These are phyloP conservation scores for Polypterus senegalus DNA, from an alignment of 2,113 vertebrate species.

Conservation along the genomic window DNA sequence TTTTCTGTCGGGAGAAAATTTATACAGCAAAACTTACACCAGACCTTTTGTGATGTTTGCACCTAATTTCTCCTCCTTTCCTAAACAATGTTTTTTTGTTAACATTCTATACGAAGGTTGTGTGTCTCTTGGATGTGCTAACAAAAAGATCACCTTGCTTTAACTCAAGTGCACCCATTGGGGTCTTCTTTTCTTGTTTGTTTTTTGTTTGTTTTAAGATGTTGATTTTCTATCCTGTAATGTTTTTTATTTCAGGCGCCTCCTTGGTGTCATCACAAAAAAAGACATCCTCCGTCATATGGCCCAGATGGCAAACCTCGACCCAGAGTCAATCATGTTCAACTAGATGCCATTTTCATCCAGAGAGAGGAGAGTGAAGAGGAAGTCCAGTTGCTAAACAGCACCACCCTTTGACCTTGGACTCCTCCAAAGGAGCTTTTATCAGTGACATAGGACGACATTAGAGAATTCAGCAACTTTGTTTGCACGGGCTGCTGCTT, in stretches of 20 bases:
- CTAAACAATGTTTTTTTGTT: conserved; percentile 28
- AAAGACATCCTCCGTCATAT: conserved; percentile 99
- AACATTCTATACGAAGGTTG: not conserved
- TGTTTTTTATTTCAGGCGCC: conserved; percentile 70
- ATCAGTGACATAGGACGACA: not conserved
- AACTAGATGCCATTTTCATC: conserved; percentile 73
- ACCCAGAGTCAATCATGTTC: conserved; percentile 98
- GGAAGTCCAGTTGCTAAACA: conserved; percentile 74
- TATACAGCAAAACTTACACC: too few relatives aligned
- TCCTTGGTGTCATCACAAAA: conserved; percentile 99
- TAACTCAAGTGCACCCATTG: too few relatives aligned
- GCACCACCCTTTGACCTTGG: conserved; percentile 66
- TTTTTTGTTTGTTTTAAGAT: conserved; percentile 26
- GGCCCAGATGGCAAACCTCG: conserved; percentile 98
- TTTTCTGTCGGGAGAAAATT: too few relatives aligned
- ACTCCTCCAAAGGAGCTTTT: conserved; percentile 3
- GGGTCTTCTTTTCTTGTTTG: too few relatives aligned
- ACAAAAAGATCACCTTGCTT: conserved; percentile 39
- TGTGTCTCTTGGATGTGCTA: not conserved
- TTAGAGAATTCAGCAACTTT: conserved; percentile 15
- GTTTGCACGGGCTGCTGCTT: conserved; percentile 34
- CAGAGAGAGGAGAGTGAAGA: conserved; percentile 62
- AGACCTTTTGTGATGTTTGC: not conserved
- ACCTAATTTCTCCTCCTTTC: conserved; percentile 46
- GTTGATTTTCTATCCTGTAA: conserved; percentile 25